A percentile compares a stretch with the other conserved stretches of the same genome.
phyloP scores from a whole-genome alignment of 2,113 vertebrate genomes.

The Rhabdomys dilectus region DNA sequence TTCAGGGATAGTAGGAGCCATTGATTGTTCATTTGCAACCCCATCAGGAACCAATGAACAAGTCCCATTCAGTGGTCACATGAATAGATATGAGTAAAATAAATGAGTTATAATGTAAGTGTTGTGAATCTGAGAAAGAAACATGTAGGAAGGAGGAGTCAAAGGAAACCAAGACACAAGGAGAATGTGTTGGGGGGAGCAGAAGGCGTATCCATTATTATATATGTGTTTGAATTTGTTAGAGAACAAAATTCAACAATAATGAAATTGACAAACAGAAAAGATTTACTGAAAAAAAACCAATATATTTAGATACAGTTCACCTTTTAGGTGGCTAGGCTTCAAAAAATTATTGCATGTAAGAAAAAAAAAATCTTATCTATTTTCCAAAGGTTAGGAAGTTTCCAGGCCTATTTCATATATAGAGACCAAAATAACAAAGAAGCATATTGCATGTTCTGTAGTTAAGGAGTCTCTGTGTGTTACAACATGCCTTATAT shows the following conservation, averaged over 20 bases:
- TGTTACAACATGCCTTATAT: not conserved
- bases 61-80: not conserved
- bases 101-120: not conserved
- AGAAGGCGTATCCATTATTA: not conserved
- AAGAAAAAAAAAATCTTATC: not conserved
- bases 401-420: not conserved
- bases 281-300: not conserved
- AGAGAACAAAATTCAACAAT: not conserved
- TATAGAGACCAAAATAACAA: not conserved
- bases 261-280: not conserved
- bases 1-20: not conserved
- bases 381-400: not conserved
- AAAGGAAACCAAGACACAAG: not conserved
- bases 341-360: not conserved
- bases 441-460: not conserved
- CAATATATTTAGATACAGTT: not conserved
- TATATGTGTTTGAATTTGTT: not conserved
- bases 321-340: not conserved
- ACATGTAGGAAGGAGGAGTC: not conserved
- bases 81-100: not conserved
- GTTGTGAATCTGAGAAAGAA: not conserved
- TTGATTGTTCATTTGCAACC: not conserved
- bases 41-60: not conserved
- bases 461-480: not conserved
- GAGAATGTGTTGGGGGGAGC: rapidly evolving